A percentile compares a stretch with the other conserved stretches of the same genome.
Evolutionary conservation across 2,888 invertebrate species (phyloP).

Genomic region (Apotomis turbidana): DNA sequence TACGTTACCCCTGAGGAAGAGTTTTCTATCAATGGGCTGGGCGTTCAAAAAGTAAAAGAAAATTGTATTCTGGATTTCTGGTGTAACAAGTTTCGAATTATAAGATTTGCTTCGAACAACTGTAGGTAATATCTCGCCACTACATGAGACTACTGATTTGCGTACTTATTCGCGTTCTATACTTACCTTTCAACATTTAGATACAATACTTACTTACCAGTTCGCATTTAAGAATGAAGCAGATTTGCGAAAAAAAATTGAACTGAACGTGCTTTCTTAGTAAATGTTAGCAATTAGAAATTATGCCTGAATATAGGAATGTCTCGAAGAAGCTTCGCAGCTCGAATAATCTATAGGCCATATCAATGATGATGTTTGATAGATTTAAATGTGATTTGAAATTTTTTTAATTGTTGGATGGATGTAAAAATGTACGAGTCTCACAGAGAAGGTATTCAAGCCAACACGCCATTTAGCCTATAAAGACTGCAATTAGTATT

Average conservation of each 20-base stretch:
- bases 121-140: neutral
- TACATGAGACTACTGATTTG: neutral
- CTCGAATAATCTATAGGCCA: neutral
- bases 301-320: neutral
- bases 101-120: neutral
- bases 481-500: too few species aligned
- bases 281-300: neutral
- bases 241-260: neutral
- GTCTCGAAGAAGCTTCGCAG: neutral
- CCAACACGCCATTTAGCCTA: too few species aligned
- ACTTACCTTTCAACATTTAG: neutral
- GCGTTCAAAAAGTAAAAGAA: too few species aligned
- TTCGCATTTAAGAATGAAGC: neutral
- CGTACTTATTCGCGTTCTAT: neutral
- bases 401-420: neutral
- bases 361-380: neutral
- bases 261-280: neutral
- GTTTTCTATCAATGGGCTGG: too few species aligned
- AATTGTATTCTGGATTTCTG: neutral
- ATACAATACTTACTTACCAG: neutral
- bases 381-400: neutral
- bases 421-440: neutral
- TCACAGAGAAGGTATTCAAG: neutral
- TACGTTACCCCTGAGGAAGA: too few species aligned
- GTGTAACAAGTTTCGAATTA: neutral